These are phyloP conservation scores for Haemorhous mexicanus DNA, from an alignment of 2,113 vertebrate genomes.

Conservation along the genomic window DNA sequence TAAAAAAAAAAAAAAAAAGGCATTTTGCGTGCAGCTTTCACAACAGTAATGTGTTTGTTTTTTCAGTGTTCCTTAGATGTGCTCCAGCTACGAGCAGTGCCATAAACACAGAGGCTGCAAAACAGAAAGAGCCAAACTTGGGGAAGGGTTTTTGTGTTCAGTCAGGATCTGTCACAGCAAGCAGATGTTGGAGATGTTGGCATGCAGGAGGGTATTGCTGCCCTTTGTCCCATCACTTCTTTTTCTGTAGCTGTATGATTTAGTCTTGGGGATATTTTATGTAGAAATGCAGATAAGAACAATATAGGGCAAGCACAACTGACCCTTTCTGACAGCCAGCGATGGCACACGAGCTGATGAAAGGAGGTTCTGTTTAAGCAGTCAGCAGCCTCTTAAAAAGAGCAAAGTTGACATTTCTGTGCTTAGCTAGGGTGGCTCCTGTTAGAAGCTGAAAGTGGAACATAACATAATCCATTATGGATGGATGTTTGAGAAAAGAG, in stretches of 20 bases:
- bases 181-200: neutral
- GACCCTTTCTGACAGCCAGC: neutral
- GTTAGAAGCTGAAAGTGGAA: conserved; percentile 25
- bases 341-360: neutral
- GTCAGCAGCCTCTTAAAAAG: neutral
- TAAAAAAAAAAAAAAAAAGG: neutral
- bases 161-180: neutral
- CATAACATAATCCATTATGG: conserved; percentile 39
- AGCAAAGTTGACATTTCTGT: conserved; percentile 18
- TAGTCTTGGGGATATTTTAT: neutral
- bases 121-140: neutral
- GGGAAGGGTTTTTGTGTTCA: neutral
- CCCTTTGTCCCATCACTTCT: neutral
- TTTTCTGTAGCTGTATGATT: neutral
- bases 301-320: neutral
- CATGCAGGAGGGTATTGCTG: neutral
- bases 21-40: neutral
- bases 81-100: neutral
- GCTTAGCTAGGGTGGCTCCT: neutral
- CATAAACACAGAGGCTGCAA: neutral
- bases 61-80: neutral
- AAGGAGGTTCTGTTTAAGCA: neutral
- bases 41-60: neutral
- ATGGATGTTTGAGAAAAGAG: conserved; percentile 24
- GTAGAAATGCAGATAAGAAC: neutral